Base-by-base conservation (phyloP, 2,888 invertebrate genomes). In the Agrochola litura region DNA sequence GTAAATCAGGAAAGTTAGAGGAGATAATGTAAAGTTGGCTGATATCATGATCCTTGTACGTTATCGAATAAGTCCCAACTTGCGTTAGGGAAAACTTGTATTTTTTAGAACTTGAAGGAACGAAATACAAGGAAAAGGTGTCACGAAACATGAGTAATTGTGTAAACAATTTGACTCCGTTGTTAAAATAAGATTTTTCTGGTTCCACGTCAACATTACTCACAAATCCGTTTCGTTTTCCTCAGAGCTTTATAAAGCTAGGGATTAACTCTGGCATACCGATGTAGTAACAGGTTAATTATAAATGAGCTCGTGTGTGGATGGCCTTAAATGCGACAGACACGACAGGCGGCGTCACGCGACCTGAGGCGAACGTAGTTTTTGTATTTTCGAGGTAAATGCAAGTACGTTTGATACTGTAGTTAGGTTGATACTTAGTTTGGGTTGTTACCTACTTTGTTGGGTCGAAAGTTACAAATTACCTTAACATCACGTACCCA, bases 201-300 rank as follows among this genome's bases (percentile, higher is more conserved):
- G 54, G 52, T 43, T 65, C 30, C 43, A 41, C n/a, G 16, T 54
- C 58, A 61, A n/a, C 37, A 22, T 43, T 22, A 60, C 46, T 61
- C 22, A 71, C 52, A 82, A 64, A 82, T 76, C 82, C 70, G 70
- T 67, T 82, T 52, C 58, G 9, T 82, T 63, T 61, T 64, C 52
- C 64, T 65, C 68, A 49, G 46, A 74, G 63, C 41, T 60, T 71
- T 83, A 81, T 77, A 81, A 84, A 85, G 81, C 73, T 79, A 76
- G 60, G 77, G 79, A 80, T 78, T 80, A 64, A 81, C 78, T 73
- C 43, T 60, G 63, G 75, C 70, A 83, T 85, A 77, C 81, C 76
- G 81, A 81, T 88, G 79, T 88, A 80, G 81, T 81, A 82, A 80
- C 81, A 81, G 66, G 85, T 91, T 76, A 91, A 90, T 89, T 91